A percentile compares a stretch with the other conserved stretches of the same genome.
phyloP scores from a whole-genome alignment of 2,797 vertebrate species.

The Pangasius larnaudii region DNA sequence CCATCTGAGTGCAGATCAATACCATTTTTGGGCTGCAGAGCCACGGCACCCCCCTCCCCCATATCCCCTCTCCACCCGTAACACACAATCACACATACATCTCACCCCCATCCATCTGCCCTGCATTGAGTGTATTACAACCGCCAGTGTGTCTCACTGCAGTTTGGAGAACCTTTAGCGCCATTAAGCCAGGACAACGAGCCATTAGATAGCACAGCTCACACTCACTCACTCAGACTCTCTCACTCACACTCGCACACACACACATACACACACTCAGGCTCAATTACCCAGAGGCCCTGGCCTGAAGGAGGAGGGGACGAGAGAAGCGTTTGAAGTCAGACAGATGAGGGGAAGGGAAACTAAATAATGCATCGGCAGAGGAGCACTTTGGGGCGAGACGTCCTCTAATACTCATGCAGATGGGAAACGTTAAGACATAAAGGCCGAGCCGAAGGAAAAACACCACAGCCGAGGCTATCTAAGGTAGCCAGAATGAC shows the following conservation, averaged over 20 bases:
- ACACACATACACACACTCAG: constrained; percentile 40
- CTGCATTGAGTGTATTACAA: constrained; percentile 71
- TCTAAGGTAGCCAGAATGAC: constrained; percentile 20
- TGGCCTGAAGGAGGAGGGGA: constrained; percentile 40
- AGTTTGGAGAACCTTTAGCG: constrained; percentile 51
- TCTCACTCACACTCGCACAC: constrained; percentile 41
- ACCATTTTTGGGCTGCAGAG: constrained; percentile 57
- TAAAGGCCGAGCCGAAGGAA: constrained; percentile 2
- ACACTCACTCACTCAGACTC: background rate
- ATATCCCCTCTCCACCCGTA: constrained; percentile 47
- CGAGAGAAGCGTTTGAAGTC: constrained; percentile 61
- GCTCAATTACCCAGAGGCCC: constrained; percentile 69
- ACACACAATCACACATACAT: constrained; percentile 45
- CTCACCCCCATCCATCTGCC: constrained; percentile 59
- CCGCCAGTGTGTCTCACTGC: constrained; percentile 60
- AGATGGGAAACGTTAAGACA: constrained; percentile 30
- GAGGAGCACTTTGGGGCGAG: constrained; percentile 58
- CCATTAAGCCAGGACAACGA: constrained; percentile 67
- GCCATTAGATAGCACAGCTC: constrained; percentile 59
- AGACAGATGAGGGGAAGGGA: constrained; percentile 57
- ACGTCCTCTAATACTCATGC: constrained; percentile 9
- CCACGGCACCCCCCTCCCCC: constrained; percentile 46
- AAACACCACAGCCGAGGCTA: background rate
- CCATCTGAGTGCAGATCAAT: constrained; percentile 57
- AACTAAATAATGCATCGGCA: constrained; percentile 65